Evolutionary conservation across 2,797 vertebrate genomes (phyloP), one percentile per base, ranked within the genome.

Genomic region (Anas capensis): DNA sequence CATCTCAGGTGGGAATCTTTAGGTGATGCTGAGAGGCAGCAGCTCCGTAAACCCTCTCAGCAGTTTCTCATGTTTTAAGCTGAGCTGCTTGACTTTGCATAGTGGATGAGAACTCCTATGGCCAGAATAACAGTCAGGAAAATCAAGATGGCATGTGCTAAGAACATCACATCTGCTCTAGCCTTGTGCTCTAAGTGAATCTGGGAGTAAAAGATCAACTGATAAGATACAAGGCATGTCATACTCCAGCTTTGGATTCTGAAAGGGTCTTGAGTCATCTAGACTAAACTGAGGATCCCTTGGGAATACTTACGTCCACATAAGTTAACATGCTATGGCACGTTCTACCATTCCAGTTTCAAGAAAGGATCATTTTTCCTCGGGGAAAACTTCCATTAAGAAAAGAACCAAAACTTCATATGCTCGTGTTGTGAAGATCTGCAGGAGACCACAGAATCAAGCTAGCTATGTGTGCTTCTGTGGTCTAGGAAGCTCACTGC

Each of bases 381-480:
- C 26, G 68, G 62, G 60, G 31, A 64, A 82, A 94, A 76, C 10
- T 23, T 72, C 6, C 18, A 42, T 27, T 66, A 56, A 69, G 46
- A 54, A 62, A 49, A 84, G 26, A 34, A 33, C 27, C 66, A 42
- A 27, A 82, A 54, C 33, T 61, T 68, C 33, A 8, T 62, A 1
- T 4, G 9, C 33, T 72, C 0, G 0, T 73, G 60, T 71, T 36
- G 12, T 14, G 58, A 38, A 33, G 53, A 62, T 27, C 5, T 20
- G 57, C 86, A 75, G 27, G 79, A 48, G 77, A 65, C 48, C 1
- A 5, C 23, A 2, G 51, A 73, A 56, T 61, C 7, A 2, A 40
- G 58, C 62, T 77, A 40, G 58, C 62, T 77, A 0, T 26, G 49
- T 23, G 11, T 49, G n/a, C 33, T 75, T 7, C 34, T 14, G 8